Base-by-base conservation (phyloP, 1,140 invertebrate genomes). In the Drosophila fuyamai region DNA sequence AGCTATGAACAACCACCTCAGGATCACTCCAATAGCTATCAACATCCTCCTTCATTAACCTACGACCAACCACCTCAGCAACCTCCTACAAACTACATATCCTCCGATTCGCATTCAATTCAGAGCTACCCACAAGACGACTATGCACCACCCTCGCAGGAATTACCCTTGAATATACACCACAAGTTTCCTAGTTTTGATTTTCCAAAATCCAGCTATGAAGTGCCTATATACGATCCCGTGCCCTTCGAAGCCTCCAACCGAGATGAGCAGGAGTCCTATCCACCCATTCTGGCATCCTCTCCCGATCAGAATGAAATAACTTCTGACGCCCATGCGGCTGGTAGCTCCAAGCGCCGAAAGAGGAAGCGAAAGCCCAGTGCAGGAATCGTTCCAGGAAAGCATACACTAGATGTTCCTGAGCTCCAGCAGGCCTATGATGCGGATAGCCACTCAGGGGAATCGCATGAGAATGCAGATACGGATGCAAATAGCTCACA, bases 201-300 rank as follows among this genome's bases (percentile, higher is more conserved):
- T 38, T 92, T 79, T 18, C 86, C 85, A 9, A 92, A 92, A 40
- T 92, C 89, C 7, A 92, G 91, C 59, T 92, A 92, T 59, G 91
- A 92, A 62, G 91, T 92, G 35, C 91, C 91, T 50, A 88, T 92
- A 18, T 92, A 92, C 35, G 91, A 92, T 56, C 82, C 91, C 7
- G 85, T 92, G 67, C 91, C 91, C 6, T 92, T 92, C 18, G 89
- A 90, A 43, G 61, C 91, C 0, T 86, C 81, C 38, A 91, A 68
- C 44, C 60, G 72, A 5, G 91, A 91, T 9, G 77, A 90, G 14
- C 88, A 88, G 13, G 91, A 92, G 6, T 62, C 76, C 7, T 92
- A 89, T 65, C 91, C 91, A 36, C 91, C 91, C 41, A 86, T 71
- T 57, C 2, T 46, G 23, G 3, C 12, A 1, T 56, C 61, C 16